Evolutionary conservation across 2,797 vertebrate genomes (phyloP), one percentile per base, ranked within the genome.

Genomic region (Rousettus madagascariensis): DNA sequence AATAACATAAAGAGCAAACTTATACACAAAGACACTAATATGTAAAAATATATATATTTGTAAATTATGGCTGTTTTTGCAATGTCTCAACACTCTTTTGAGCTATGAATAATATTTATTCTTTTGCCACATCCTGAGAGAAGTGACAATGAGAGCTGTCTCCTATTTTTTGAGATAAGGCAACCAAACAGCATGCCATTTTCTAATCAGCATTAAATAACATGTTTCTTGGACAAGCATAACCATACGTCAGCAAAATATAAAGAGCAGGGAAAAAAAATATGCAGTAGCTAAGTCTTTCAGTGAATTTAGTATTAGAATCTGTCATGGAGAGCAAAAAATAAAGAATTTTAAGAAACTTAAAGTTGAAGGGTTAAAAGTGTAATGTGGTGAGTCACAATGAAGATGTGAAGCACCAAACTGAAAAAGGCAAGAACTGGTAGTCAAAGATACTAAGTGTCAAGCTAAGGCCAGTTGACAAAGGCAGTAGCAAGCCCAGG

Each of bases 1-100:
- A 88, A 61, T 51, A 94, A 84, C 26, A 84, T 77, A 65, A 92
- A 93, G 86, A 66, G 74, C n/a, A 87, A 89, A 87, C 28, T 66
- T 20, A 86, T 20, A 82, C 53, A 88, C 69, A 91, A 87, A 71
- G 33, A 71, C 6, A 83, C 5, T 75, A 61, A 46, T 33, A 33
- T 24, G 13, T 57, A 55, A 65, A 53, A 75, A 43, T 49, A 49
- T 49, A 57, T 71, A 53, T 77, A 68, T 72, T 61, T 63, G 7
- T 46, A 86, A 75, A 78, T n/a, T 46, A 19, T 69, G 36, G 33
- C 11, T 90, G 26, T 63, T 83, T 78, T 69, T 93, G 28, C 26
- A 89, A 38, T 20, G 41, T 51, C 38, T 86, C 61, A 69, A 75
- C 19, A 86, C 43, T 75, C 36, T 84, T 94, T 57, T 75, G 51